Conservation (phyloP, 2,888 invertebrate species). For the Orthonevra nobilis region DNA sequence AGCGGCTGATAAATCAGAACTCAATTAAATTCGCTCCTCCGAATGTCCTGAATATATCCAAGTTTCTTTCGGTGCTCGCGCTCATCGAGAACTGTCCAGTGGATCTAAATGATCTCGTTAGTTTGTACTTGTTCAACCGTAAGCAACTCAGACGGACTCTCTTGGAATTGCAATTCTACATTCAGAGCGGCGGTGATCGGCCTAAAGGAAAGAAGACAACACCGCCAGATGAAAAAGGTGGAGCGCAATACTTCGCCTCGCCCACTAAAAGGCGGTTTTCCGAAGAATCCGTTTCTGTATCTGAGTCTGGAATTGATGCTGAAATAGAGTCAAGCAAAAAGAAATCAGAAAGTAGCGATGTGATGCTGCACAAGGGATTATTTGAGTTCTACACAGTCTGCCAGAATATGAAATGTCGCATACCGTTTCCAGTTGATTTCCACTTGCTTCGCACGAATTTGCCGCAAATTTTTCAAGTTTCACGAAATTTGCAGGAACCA, state of each 20-base stretch:
- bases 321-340: constrained; percentile 41
- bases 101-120: constrained; percentile 83
- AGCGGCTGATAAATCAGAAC: constrained; percentile 82
- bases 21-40: constrained; percentile 75
- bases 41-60: constrained; percentile 76
- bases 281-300: constrained; percentile 61
- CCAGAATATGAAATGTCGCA: constrained; percentile 75
- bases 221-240: constrained; percentile 4
- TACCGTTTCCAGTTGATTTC: constrained; percentile 78
- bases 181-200: constrained; percentile 81
- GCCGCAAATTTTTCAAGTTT: constrained; percentile 72
- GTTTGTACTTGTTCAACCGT: constrained; percentile 83
- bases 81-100: constrained; percentile 86
- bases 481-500: constrained; percentile 60
- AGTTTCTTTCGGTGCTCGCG: constrained; percentile 83
- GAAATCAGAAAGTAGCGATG: constrained; percentile 28
- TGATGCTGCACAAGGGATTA: constrained; percentile 64
- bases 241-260: constrained; percentile 72
- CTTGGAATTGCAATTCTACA: constrained; percentile 87
- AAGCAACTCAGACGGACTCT: constrained; percentile 88
- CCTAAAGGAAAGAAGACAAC: constrained; percentile 32
- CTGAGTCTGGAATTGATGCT: constrained; percentile 42
- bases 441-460: constrained; percentile 76
- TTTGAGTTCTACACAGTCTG: constrained; percentile 77
- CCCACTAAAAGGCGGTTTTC: constrained; percentile 72